phyloP scores from a whole-genome alignment of 1,140 invertebrate genomes.

The Diplogasteroides magnus region DNA sequence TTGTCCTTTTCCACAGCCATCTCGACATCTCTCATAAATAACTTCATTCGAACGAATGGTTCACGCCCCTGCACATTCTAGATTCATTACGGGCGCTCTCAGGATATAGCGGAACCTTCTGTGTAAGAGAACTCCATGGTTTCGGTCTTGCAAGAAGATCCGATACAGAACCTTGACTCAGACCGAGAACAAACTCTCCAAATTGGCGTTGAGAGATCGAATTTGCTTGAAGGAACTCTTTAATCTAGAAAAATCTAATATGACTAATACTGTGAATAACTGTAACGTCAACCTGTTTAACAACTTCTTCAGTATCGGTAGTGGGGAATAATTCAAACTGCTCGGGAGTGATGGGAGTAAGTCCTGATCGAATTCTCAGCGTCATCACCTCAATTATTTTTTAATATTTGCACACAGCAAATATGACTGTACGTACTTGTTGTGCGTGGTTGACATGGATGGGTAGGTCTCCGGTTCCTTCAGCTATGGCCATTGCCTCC shows the following conservation, averaged over 20 bases:
- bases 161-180: conserved; percentile 85
- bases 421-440: neutral
- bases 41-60: conserved; percentile 94
- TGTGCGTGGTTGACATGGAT: neutral
- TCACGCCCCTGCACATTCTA: too few relatives aligned
- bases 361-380: conserved; percentile 74
- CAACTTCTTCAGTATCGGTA: conserved; percentile 95
- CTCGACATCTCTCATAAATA: conserved; percentile 86
- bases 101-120: too few relatives aligned
- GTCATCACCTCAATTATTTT: conserved; percentile 40
- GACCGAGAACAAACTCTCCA: conserved; percentile 89
- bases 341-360: conserved; percentile 95
- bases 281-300: conserved; percentile 69
- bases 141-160: conserved; percentile 88
- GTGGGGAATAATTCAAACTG: conserved; percentile 97
- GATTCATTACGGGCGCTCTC: too few relatives aligned
- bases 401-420: too few relatives aligned
- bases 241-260: conserved; percentile 61
- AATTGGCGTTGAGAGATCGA: conserved; percentile 96
- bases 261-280: neutral
- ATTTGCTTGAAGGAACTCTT: conserved; percentile 93
- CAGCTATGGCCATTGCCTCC: conserved; percentile 4
- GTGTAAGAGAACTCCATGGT: conserved; percentile 93
- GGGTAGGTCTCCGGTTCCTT: neutral
- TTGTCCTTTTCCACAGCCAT: conserved; percentile 92